A percentile compares a stretch with the other conserved stretches of the same genome.
Evolutionary conservation across 2,888 invertebrate genomes (phyloP).

Genomic region (Agrotis clavis): DNA sequence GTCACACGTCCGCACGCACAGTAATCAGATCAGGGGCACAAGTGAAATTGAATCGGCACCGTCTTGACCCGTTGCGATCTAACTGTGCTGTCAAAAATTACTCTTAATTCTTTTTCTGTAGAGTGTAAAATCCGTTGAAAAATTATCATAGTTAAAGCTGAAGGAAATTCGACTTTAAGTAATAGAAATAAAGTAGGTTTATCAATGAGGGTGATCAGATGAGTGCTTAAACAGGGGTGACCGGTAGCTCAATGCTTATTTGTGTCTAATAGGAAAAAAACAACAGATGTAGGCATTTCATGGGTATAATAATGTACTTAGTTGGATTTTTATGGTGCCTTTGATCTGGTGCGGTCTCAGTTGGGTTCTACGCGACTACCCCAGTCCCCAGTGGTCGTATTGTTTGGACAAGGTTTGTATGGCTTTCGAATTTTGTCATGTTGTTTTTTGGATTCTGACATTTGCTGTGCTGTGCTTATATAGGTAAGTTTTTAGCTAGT

Average conservation of each 20-base stretch:
- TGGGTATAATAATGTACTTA: slow-evolving; percentile 90
- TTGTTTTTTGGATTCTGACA: slow-evolving; percentile 25
- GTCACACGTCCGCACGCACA: slow-evolving; percentile 81
- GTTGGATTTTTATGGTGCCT: slow-evolving; percentile 87
- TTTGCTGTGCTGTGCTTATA: slow-evolving; percentile 10
- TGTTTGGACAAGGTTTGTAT: slow-evolving; percentile 58
- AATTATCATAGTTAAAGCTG: neutral
- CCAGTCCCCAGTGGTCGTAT: slow-evolving; percentile 46
- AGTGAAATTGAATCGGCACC: slow-evolving; percentile 88
- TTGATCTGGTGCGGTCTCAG: slow-evolving; percentile 82
- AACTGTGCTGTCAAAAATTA: slow-evolving; percentile 33
- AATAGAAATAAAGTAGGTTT: slow-evolving; percentile 22
- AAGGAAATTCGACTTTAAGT: neutral
- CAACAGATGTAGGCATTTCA: slow-evolving; percentile 91
- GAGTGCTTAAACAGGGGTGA: slow-evolving; percentile 74
- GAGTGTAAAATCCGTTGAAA: slow-evolving; percentile 50
- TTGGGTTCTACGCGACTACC: slow-evolving; percentile 63
- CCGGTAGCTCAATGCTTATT: slow-evolving; percentile 87
- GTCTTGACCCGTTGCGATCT: slow-evolving; percentile 81
- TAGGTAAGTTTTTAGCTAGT: neutral
- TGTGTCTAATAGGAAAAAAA: slow-evolving; percentile 90
- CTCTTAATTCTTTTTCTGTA: slow-evolving; percentile 43
- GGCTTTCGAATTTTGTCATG: slow-evolving; percentile 21
- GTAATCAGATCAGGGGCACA: slow-evolving; percentile 87
- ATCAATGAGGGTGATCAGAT: slow-evolving; percentile 30